phyloP scores from a whole-genome alignment of 2,113 vertebrate genomes.

The Maccullochella peelii region DNA sequence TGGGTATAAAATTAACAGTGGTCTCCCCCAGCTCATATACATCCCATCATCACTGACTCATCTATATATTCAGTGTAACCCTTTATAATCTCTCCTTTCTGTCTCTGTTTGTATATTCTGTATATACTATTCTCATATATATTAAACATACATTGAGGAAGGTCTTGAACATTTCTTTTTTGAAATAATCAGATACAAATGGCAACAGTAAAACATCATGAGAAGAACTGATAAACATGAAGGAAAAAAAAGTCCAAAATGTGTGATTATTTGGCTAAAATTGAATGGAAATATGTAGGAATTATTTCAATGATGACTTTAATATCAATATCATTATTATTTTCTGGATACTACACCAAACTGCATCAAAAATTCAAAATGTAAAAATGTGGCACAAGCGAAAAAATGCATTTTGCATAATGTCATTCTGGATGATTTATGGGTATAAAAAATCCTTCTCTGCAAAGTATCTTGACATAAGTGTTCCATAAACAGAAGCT shows the following conservation, averaged over 20 bases:
- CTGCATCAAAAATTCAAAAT: too few species aligned
- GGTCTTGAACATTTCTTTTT: background rate
- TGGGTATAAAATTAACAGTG: background rate
- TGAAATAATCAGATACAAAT: background rate
- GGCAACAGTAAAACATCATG: background rate
- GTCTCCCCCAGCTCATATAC: background rate
- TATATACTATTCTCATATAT: too few species aligned
- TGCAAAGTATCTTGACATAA: too few species aligned
- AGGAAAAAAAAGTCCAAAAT: background rate
- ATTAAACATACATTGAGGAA: background rate
- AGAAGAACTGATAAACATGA: background rate
- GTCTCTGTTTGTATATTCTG: too few species aligned
- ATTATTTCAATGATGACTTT: background rate
- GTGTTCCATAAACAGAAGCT: too few species aligned
- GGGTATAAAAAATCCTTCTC: too few species aligned
- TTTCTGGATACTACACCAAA: background rate
- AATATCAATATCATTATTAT: background rate
- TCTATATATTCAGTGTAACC: background rate
- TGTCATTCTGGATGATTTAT: too few species aligned
- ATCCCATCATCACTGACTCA: background rate
- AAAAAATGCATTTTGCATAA: too few species aligned
- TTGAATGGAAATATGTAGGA: too few species aligned
- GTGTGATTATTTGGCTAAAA: too few species aligned
- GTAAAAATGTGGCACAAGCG: too few species aligned
- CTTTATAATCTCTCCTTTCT: background rate